These are phyloP conservation scores for Pampusana beccarii DNA, from an alignment of 2,113 vertebrate species.

Conservation along the genomic window DNA sequence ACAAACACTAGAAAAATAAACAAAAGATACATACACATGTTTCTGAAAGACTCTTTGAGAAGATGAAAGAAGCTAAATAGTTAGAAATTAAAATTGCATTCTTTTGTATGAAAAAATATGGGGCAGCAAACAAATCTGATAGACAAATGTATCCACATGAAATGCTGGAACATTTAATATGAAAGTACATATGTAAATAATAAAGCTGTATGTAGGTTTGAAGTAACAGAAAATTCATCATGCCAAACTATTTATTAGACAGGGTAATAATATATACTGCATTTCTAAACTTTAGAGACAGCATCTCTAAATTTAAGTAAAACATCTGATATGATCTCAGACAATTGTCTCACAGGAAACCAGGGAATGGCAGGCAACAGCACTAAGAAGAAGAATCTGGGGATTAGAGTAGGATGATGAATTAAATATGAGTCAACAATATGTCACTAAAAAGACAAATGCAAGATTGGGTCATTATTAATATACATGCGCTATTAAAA, in stretches of 20 bases:
- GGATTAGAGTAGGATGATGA: slow-evolving; percentile 5
- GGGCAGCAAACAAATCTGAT: background rate
- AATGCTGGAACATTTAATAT: background rate
- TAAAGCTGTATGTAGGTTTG: background rate
- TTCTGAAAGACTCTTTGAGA: background rate
- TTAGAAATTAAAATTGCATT: background rate
- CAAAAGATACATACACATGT: background rate
- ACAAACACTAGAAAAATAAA: background rate
- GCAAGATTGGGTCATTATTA: slow-evolving; percentile 40
- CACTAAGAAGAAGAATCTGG: slow-evolving; percentile 6
- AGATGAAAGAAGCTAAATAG: background rate
- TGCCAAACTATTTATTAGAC: slow-evolving; percentile 20
- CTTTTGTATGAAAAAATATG: background rate
- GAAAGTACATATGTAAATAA: slow-evolving; percentile 24
- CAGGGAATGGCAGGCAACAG: background rate
- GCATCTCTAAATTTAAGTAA: slow-evolving; percentile 29
- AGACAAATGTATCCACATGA: background rate
- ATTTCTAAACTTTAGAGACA: slow-evolving; percentile 44
- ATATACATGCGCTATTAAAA: slow-evolving; percentile 20
- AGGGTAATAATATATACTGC: background rate
- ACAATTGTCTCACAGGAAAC: slow-evolving; percentile 44
- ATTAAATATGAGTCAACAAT: slow-evolving; percentile 52
- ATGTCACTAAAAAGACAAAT: slow-evolving; percentile 45
- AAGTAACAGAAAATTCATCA: slow-evolving; percentile 34
- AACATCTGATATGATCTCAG: slow-evolving; percentile 57